phyloP scores from a whole-genome alignment of 2,888 invertebrate genomes.

The Philereme vetulata region DNA sequence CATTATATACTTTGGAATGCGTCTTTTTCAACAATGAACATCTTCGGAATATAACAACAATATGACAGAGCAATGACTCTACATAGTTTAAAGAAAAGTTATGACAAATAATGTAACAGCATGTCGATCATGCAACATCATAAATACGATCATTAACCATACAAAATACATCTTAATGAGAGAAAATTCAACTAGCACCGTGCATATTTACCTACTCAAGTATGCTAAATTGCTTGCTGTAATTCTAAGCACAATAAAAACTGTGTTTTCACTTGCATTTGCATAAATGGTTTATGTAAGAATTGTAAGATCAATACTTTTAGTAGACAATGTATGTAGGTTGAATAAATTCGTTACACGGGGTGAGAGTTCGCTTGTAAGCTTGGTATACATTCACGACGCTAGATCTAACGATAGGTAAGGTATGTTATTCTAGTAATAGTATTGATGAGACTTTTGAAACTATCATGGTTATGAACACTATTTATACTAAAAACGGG shows the following conservation, averaged over 20 bases:
- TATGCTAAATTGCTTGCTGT: constrained; percentile 28
- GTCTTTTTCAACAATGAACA: not conserved
- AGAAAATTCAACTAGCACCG: constrained; percentile 24
- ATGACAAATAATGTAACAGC: constrained; percentile 23
- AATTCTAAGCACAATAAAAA: constrained; percentile 26
- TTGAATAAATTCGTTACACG: constrained; percentile 53
- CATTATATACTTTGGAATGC: too few species aligned
- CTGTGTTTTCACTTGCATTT: constrained; percentile 35
- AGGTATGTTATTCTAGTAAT: not conserved
- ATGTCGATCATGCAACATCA: constrained; percentile 1
- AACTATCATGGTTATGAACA: too few species aligned
- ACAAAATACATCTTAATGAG: constrained; percentile 26
- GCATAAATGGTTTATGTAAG: constrained; percentile 33
- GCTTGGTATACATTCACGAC: not conserved
- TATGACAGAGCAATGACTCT: not conserved
- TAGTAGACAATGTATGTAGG: constrained; percentile 45
- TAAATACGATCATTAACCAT: constrained; percentile 14
- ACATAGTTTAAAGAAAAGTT: constrained; percentile 6
- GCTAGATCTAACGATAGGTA: not conserved
- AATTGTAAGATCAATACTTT: constrained; percentile 25
- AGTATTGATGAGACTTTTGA: not conserved
- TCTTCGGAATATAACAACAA: not conserved
- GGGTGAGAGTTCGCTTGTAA: constrained; percentile 15
- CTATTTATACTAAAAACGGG: too few species aligned
- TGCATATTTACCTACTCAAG: constrained; percentile 18